phyloP scores from a whole-genome alignment of 2,113 vertebrate species.

The Hoplias malabaricus region DNA sequence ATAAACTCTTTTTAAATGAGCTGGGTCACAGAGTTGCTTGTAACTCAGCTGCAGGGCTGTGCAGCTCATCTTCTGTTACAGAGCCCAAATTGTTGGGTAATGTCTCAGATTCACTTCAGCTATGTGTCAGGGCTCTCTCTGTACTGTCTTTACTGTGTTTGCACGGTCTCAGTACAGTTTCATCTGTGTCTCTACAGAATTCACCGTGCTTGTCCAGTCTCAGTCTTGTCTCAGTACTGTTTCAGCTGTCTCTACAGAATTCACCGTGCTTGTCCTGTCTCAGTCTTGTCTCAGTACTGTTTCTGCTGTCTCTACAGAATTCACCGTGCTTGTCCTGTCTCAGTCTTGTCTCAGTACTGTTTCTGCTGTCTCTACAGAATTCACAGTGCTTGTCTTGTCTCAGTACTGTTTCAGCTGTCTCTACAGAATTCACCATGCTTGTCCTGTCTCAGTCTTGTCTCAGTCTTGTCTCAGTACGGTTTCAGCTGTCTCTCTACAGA shows the following conservation, averaged over 20 bases:
- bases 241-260: background rate
- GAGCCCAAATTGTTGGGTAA: background rate
- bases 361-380: background rate
- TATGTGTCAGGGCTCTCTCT: background rate
- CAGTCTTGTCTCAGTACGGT: background rate
- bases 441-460: background rate
- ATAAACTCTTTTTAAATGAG: background rate
- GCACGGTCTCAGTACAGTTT: background rate
- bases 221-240: background rate
- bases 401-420: background rate
- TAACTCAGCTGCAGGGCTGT: background rate
- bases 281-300: background rate
- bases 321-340: too few species aligned
- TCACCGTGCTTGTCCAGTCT: background rate
- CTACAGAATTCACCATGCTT: too few species aligned
- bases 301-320: background rate
- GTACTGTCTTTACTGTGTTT: background rate
- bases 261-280: background rate
- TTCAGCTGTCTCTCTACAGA: background rate
- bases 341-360: background rate
- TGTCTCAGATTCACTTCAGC: background rate
- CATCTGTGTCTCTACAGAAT: background rate
- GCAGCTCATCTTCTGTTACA: background rate
- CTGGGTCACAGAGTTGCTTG: background rate
- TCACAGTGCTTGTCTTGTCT: background rate